Percentiles rank a stretch among this genome's conserved stretches.
phyloP scores from a whole-genome alignment of 2,888 invertebrate genomes.

The Coelogynopora nodosa region DNA sequence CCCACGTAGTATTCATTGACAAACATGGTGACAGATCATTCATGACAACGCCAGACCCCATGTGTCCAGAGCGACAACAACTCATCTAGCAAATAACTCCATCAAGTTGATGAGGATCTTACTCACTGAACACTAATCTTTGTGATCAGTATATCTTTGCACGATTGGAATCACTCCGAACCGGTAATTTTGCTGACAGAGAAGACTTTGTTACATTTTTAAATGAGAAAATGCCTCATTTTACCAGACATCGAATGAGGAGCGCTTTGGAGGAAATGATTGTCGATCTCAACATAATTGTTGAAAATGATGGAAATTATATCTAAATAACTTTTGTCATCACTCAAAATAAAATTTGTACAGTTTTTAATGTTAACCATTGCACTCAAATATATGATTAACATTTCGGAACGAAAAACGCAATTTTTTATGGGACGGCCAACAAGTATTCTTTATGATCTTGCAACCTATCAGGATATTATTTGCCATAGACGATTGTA shows the following conservation, averaged over 20 bases:
- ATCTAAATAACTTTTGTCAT: constrained; percentile 19
- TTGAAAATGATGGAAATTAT: constrained; percentile 27
- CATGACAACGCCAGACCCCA: constrained; percentile 42
- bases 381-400: constrained; percentile 22
- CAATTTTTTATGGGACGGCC: constrained; percentile 13
- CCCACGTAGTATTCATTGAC: background rate
- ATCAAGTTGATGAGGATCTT: constrained; percentile 30
- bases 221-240: constrained; percentile 22
- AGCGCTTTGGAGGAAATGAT: constrained; percentile 21
- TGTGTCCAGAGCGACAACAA: constrained; percentile 5
- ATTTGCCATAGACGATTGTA: too few species aligned
- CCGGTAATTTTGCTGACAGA: constrained; percentile 11
- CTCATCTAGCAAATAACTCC: constrained; percentile 3
- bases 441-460: too few species aligned
- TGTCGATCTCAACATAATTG: constrained; percentile 29
- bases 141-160: constrained; percentile 35
- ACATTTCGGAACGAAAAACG: constrained; percentile 10
- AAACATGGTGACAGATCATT: constrained; percentile 32
- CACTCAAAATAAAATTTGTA: constrained; percentile 22
- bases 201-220: constrained; percentile 30
- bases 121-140: constrained; percentile 38
- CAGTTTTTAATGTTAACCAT: constrained; percentile 15
- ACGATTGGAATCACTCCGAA: constrained; percentile 35
- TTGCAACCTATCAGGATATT: too few species aligned
- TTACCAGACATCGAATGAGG: constrained; percentile 26